Percentiles rank a stretch among this genome's conserved stretches.
These are phyloP conservation scores for Rhagonycha fulva DNA, from an alignment of 2,888 invertebrate species.

Conservation along the genomic window DNA sequence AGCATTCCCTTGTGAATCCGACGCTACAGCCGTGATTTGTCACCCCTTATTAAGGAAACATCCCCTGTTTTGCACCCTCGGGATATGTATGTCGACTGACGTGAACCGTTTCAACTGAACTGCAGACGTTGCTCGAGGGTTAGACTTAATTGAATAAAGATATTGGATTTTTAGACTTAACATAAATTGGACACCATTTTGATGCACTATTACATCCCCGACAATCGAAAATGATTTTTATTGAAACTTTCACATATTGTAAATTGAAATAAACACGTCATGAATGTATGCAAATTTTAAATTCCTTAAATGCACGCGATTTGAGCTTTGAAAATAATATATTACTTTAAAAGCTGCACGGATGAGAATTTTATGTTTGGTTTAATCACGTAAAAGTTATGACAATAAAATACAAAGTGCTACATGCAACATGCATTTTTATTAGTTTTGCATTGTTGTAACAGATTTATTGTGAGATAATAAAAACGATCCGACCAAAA, in stretches of 20 bases:
- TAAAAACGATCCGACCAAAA: conserved; percentile 4
- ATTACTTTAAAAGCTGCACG: neutral
- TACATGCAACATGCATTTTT: conserved; percentile 28
- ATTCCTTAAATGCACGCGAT: neutral
- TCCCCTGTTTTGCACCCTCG: conserved; percentile 38
- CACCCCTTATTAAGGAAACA: conserved; percentile 44
- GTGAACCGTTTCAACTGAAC: conserved; percentile 28
- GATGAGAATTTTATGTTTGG: conserved; percentile 11
- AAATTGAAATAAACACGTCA: neutral
- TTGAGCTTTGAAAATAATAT: neutral
- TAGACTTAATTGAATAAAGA: conserved; percentile 25
- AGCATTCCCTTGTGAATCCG: conserved; percentile 42
- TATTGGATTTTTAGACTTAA: conserved; percentile 19
- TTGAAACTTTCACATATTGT: neutral
- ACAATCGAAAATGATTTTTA: conserved; percentile 1
- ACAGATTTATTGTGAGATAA: conserved; percentile 19
- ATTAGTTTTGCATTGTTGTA: conserved; percentile 21
- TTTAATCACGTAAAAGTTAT: conserved; percentile 24
- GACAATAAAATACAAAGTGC: conserved; percentile 30
- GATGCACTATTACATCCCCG: neutral
- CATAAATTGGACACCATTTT: conserved; percentile 3
- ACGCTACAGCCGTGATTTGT: conserved; percentile 43
- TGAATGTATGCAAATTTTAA: neutral
- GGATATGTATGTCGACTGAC: conserved; percentile 38
- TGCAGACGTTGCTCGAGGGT: conserved; percentile 24